Conservation (phyloP, 2,888 invertebrate species). For the Aromia moschata region DNA sequence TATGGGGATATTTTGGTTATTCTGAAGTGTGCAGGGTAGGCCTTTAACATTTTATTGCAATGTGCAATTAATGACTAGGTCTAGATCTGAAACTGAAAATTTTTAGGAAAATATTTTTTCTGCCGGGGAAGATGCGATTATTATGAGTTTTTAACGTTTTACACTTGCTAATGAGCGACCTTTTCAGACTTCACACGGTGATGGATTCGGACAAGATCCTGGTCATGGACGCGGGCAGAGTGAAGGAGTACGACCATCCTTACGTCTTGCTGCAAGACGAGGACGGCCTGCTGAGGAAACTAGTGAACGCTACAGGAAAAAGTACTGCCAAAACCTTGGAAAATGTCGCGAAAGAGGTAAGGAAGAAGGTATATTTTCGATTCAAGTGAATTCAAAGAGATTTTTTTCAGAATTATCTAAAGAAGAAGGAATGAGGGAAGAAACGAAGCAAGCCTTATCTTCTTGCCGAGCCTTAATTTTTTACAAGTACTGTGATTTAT, state of each 20-base stretch:
- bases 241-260: constrained; percentile 83
- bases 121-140: too few species aligned
- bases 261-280: constrained; percentile 70
- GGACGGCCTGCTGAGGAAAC: constrained; percentile 70
- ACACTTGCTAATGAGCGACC: neutral
- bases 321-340: constrained; percentile 48
- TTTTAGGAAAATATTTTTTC: too few species aligned
- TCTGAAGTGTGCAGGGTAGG: too few species aligned
- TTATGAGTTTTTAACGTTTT: too few species aligned
- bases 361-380: neutral
- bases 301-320: constrained; percentile 66
- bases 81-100: too few species aligned
- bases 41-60: too few species aligned
- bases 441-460: neutral
- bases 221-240: constrained; percentile 82
- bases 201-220: constrained; percentile 88
- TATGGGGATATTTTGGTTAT: too few species aligned
- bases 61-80: too few species aligned
- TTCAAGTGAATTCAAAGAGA: too few species aligned
- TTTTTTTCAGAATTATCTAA: constrained; percentile 33
- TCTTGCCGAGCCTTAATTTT: constrained; percentile 13
- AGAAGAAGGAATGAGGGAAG: constrained; percentile 18
- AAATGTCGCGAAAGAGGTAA: constrained; percentile 52
- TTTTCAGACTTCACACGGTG: constrained; percentile 74
- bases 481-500: constrained; percentile 17